Evolutionary conservation across 2,888 invertebrate species (phyloP).

Genomic region (Cyrtodaria siliqua): DNA sequence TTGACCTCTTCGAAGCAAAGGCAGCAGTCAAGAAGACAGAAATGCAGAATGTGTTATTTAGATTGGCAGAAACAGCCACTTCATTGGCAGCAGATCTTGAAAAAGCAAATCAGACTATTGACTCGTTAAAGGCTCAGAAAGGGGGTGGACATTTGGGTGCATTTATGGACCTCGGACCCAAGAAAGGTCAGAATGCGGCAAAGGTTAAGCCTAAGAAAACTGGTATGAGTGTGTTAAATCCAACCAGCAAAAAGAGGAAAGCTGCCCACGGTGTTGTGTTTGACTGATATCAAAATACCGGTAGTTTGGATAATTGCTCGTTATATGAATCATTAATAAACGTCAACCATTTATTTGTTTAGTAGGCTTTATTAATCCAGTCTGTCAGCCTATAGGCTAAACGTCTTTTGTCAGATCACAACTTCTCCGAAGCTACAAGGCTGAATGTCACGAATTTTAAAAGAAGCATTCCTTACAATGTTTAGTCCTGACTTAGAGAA

Average conservation of each 20-base stretch:
- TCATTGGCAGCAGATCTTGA: conserved; percentile 72
- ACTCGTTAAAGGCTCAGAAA: conserved; percentile 71
- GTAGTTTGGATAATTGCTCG: too few relatives aligned
- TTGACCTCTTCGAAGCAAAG: conserved; percentile 82
- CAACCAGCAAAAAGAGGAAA: conserved; percentile 82
- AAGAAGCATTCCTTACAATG: too few relatives aligned
- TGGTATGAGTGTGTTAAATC: conserved; percentile 84
- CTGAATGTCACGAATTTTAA: too few relatives aligned
- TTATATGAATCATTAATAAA: too few relatives aligned
- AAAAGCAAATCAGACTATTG: conserved; percentile 76
- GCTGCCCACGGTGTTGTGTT: conserved; percentile 82
- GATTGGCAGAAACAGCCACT: conserved; percentile 74
- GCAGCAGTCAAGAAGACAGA: conserved; percentile 80
- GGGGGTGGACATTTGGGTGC: conserved; percentile 49
- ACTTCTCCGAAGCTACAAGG: too few relatives aligned
- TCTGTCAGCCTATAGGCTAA: too few relatives aligned
- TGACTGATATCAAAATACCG: conserved; percentile 64
- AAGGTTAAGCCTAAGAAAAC: conserved; percentile 77
- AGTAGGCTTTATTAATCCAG: too few relatives aligned
- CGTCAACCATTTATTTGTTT: too few relatives aligned
- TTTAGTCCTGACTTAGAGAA: too few relatives aligned
- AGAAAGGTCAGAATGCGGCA: conserved; percentile 68
- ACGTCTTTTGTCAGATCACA: too few relatives aligned
- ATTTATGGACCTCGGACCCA: conserved; percentile 74
- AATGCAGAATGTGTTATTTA: conserved; percentile 77